phyloP scores from a whole-genome alignment of 2,113 vertebrate species.

The Phycodurus eques region DNA sequence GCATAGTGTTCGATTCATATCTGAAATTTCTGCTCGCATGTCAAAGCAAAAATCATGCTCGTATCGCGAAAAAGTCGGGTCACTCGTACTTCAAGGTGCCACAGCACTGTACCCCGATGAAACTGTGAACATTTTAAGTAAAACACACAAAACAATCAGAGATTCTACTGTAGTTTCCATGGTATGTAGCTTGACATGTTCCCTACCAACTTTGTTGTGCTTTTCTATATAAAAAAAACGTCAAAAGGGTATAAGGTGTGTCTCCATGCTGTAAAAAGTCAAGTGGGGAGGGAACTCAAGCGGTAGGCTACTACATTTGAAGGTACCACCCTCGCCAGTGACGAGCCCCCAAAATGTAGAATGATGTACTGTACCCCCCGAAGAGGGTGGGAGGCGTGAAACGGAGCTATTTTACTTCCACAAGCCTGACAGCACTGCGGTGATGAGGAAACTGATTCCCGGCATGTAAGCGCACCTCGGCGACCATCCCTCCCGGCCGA shows the following conservation, averaged over 20 bases:
- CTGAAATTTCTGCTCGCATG: no score
- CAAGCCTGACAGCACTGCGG: background rate
- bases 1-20: no score
- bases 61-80: background rate
- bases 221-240: no score
- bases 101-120: no score
- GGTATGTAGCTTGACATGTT: no score
- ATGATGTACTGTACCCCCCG: background rate
- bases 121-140: no score
- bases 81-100: background rate
- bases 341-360: background rate
- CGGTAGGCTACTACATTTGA: background rate
- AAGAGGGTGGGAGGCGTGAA: background rate
- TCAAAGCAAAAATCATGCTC: background rate
- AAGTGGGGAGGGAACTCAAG: background rate
- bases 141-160: no score
- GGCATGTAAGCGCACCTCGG: slow-evolving; percentile 54
- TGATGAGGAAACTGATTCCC: slow-evolving; percentile 31
- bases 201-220: no score
- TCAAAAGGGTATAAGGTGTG: background rate
- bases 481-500: slow-evolving; percentile 52
- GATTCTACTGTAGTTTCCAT: no score
- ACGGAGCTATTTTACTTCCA: no score
- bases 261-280: background rate
- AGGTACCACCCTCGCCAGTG: background rate